A percentile compares a stretch with the other conserved stretches of the same genome.
Conservation (phyloP, 2,113 vertebrate genomes). For the Tenrec ecaudatus region DNA sequence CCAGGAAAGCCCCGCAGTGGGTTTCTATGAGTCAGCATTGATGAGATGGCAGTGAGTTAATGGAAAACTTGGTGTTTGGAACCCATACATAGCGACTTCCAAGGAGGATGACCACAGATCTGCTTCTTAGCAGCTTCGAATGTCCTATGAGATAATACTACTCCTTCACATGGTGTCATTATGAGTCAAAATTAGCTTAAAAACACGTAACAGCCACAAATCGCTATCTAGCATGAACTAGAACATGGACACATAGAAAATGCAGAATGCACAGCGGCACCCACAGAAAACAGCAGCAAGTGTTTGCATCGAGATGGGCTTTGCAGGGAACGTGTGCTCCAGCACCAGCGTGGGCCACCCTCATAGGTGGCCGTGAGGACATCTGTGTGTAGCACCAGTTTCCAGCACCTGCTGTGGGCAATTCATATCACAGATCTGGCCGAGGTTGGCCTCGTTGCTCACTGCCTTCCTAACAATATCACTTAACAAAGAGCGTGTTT, state of each 20-base stretch:
- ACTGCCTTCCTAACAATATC: not conserved
- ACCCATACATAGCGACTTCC: not conserved
- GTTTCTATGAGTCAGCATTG: too few relatives aligned
- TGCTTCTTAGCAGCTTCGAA: not conserved
- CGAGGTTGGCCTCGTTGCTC: not conserved
- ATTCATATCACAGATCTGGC: not conserved
- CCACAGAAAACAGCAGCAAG: not conserved
- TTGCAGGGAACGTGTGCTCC: accelerated
- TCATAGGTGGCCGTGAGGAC: accelerated
- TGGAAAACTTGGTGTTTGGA: not conserved
- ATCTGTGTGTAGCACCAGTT: not conserved
- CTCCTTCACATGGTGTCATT: not conserved
- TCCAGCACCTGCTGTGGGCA: not conserved
- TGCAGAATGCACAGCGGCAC: too few relatives aligned
- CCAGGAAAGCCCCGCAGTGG: too few relatives aligned
- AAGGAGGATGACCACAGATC: too few relatives aligned
- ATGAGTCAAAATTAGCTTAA: not conserved
- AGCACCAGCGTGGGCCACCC: not conserved
- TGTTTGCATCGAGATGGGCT: not conserved
- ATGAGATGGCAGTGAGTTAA: not conserved
- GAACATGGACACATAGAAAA: not conserved
- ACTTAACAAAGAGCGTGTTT: not conserved
- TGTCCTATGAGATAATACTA: not conserved
- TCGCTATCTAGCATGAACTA: not conserved
- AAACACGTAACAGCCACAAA: not conserved